These are phyloP conservation scores for Exaiptasia diaphana DNA, from an alignment of 64 coral and sea anemone genomes.

Conservation along the genomic window DNA sequence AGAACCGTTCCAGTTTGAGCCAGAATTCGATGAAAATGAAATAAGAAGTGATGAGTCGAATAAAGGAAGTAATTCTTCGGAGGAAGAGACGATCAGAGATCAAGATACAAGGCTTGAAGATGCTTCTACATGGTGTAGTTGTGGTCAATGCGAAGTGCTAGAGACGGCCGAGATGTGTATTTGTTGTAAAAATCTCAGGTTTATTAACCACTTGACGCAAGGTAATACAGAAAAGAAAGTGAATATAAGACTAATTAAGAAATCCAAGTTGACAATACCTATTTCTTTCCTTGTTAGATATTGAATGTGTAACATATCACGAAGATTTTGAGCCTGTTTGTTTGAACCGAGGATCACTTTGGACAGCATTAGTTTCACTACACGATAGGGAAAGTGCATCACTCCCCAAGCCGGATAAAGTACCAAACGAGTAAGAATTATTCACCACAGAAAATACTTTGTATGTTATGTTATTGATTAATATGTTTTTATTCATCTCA, in stretches of 20 bases:
- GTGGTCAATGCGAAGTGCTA: not conserved
- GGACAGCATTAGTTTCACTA: conserved; percentile 36
- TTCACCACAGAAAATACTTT: too few relatives aligned
- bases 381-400: conserved; percentile 12
- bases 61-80: too few relatives aligned
- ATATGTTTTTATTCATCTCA: conserved; percentile 16
- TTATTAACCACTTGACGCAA: not conserved
- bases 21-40: too few relatives aligned
- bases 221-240: not conserved
- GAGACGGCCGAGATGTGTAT: not conserved
- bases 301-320: not conserved
- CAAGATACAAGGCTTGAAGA: not conserved
- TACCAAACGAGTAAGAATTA: conserved; percentile 2
- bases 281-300: not conserved
- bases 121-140: not conserved
- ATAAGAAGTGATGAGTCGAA: too few relatives aligned
- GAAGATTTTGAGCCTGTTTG: not conserved
- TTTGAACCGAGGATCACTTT: conserved; percentile 4
- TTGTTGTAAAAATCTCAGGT: not conserved
- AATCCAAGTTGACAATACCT: too few relatives aligned
- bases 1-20: too few relatives aligned
- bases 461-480: too few relatives aligned
- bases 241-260: too few relatives aligned
- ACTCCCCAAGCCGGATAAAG: not conserved
- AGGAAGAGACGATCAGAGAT: too few relatives aligned